Conservation (phyloP, 2,113 vertebrate species). For the Triplophysa dalaica region DNA sequence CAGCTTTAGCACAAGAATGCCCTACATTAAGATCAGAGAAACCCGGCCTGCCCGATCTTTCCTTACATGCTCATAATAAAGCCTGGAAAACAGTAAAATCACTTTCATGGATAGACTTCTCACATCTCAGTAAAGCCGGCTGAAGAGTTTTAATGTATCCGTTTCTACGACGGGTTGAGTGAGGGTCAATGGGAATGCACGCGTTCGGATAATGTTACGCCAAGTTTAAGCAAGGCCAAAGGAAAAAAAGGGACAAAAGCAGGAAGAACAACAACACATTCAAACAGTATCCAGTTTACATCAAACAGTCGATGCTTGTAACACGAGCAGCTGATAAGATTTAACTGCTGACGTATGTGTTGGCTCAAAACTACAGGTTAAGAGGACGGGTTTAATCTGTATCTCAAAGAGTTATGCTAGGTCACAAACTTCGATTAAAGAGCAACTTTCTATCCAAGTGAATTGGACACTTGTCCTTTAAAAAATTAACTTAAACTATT, state of each 20-base stretch:
- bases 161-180: background rate
- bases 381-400: background rate
- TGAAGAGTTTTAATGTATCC: background rate
- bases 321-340: background rate
- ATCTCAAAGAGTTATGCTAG: background rate
- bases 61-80: slow-evolving; percentile 1
- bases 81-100: slow-evolving; percentile 14
- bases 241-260: background rate
- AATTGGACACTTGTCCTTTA: background rate
- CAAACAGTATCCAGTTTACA: background rate
- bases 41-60: slow-evolving; percentile 19
- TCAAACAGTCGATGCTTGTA: slow-evolving; percentile 4
- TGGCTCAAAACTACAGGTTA: background rate
- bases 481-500: too few relatives aligned
- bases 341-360: background rate
- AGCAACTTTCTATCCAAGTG: background rate
- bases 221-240: slow-evolving; percentile 12
- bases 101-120: slow-evolving; percentile 10
- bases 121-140: background rate
- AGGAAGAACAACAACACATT: background rate
- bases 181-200: slow-evolving; percentile 12
- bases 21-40: slow-evolving; percentile 45
- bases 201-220: slow-evolving; percentile 24
- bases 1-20: slow-evolving; percentile 52
- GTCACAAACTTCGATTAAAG: background rate